A percentile compares a stretch with the other conserved stretches of the same genome.
These are phyloP conservation scores for Octodonta nipae DNA, from an alignment of 2,888 invertebrate genomes.

Conservation along the genomic window DNA sequence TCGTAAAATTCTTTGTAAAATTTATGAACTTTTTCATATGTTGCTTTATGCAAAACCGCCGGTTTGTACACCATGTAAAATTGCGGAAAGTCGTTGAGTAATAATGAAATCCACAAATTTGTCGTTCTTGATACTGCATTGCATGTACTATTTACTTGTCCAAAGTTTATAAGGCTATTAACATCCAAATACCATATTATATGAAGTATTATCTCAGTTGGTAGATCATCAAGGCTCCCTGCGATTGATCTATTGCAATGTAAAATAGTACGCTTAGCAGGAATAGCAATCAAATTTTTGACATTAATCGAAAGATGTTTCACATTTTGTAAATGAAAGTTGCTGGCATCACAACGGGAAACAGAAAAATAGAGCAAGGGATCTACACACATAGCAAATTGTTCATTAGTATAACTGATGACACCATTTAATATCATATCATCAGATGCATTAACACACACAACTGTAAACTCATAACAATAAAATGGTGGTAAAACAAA, in stretches of 20 bases:
- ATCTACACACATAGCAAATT: conserved; percentile 23
- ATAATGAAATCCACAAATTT: too few relatives aligned
- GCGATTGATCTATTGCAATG: conserved; percentile 15
- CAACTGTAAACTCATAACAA: conserved; percentile 21
- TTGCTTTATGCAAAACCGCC: too few relatives aligned
- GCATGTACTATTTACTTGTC: conserved; percentile 18
- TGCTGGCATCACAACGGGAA: conserved; percentile 10
- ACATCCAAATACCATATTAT: conserved; percentile 23
- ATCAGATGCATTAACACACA: conserved; percentile 20
- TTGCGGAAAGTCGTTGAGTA: too few relatives aligned
- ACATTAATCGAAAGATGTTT: conserved; percentile 24
- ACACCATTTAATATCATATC: conserved; percentile 29
- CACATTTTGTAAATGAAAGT: conserved; percentile 25
- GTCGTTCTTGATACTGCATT: too few relatives aligned
- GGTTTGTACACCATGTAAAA: too few relatives aligned
- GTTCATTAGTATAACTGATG: conserved; percentile 17
- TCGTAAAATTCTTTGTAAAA: too few relatives aligned
- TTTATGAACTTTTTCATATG: too few relatives aligned
- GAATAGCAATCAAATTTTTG: conserved; percentile 27
- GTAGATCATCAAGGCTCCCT: conserved; percentile 31
- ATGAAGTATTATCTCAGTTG: conserved; percentile 29
- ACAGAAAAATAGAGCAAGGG: conserved; percentile 25
- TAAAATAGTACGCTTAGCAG: conserved; percentile 21
- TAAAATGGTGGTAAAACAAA: conserved; percentile 22
- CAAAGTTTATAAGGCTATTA: conserved; percentile 17